These are phyloP conservation scores for Aphaenogaster floridana DNA, from an alignment of 1,140 invertebrate genomes.

Conservation along the genomic window DNA sequence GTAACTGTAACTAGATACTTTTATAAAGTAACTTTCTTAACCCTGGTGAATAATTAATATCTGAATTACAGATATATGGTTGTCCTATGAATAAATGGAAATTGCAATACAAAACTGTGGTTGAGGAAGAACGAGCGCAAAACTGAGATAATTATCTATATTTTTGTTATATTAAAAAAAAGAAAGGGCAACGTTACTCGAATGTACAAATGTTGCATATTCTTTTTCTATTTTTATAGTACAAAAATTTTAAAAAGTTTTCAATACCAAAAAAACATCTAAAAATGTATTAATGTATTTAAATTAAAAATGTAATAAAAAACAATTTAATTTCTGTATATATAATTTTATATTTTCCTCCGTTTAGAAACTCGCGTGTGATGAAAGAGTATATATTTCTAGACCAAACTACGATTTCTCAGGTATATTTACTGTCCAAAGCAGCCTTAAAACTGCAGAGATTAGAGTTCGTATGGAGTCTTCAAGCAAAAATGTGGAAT, in stretches of 20 bases:
- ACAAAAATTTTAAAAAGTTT: background rate
- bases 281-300: conserved; percentile 10
- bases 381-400: conserved; percentile 5
- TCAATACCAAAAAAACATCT: background rate
- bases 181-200: background rate
- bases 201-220: background rate
- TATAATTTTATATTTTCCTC: background rate
- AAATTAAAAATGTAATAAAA: background rate
- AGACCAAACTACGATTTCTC: conserved; percentile 5
- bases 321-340: background rate
- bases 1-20: no score
- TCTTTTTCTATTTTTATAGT: conserved; percentile 6
- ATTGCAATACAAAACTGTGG: conserved; percentile 57
- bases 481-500: conserved; percentile 61
- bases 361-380: background rate
- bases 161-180: background rate
- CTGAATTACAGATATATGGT: conserved; percentile 75
- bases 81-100: conserved; percentile 72
- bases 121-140: background rate
- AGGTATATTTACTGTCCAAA: conserved; percentile 47
- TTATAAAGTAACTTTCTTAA: no score
- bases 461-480: conserved; percentile 73
- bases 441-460: conserved; percentile 76
- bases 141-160: conserved; percentile 10
- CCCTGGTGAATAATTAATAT: conserved; percentile 33